phyloP scores from a whole-genome alignment of 2,113 vertebrate species.

The Diphyllodes magnificus region DNA sequence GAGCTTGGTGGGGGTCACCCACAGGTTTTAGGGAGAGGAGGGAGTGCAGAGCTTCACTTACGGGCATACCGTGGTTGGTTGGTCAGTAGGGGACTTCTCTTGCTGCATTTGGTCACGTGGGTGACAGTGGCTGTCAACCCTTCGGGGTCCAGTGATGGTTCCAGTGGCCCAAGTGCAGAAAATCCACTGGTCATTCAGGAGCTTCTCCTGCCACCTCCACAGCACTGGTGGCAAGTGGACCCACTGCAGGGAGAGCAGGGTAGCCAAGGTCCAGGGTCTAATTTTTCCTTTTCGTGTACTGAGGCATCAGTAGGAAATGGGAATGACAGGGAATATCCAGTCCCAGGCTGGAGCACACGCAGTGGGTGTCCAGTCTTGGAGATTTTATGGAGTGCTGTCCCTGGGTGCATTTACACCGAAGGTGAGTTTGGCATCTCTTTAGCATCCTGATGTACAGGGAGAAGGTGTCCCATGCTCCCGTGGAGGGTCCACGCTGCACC shows the following conservation, averaged over 20 bases:
- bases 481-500: background rate
- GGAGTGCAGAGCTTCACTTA: background rate
- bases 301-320: background rate
- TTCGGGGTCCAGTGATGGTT: background rate
- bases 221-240: background rate
- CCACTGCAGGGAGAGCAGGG: background rate
- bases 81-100: background rate
- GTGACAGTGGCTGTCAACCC: background rate
- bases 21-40: background rate
- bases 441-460: background rate
- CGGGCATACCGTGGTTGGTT: fast-evolving
- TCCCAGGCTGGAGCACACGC: background rate
- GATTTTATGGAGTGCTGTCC: background rate
- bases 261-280: background rate
- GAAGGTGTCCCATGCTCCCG: background rate
- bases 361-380: background rate
- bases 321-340: background rate
- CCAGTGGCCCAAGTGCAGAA: background rate
- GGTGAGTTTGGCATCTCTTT: background rate
- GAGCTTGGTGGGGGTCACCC: background rate
- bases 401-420: background rate
- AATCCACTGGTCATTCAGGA: background rate
- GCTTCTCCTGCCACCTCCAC: background rate
- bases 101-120: fast-evolving
- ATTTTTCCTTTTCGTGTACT: background rate